phyloP scores from a whole-genome alignment of 2,113 vertebrate species.

The Calonectris borealis region DNA sequence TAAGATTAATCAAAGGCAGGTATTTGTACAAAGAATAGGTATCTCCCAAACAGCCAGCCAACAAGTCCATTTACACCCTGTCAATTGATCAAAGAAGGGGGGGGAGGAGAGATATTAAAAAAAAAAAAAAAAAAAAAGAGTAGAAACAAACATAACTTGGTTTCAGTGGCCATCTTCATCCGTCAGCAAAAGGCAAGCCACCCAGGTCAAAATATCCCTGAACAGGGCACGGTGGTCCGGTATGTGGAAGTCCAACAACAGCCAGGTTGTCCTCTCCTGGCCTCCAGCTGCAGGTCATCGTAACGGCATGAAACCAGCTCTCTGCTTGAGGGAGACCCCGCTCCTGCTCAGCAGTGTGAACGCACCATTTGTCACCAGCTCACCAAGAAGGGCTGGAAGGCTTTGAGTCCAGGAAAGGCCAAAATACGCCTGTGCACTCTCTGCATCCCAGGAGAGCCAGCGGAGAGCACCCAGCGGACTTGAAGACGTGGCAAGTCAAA shows the following conservation, averaged over 20 bases:
- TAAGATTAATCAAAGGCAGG: neutral
- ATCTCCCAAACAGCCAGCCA: neutral
- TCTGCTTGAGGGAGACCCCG: neutral
- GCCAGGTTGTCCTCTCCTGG: neutral
- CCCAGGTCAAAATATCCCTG: neutral
- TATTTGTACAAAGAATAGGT: neutral
- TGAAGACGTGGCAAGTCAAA: neutral
- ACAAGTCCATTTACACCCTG: neutral
- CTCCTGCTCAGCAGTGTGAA: neutral
- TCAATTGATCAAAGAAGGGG: neutral
- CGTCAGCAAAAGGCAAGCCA: neutral
- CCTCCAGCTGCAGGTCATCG: neutral
- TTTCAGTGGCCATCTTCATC: neutral
- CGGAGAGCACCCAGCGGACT: neutral
- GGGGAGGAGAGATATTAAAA: too few species aligned
- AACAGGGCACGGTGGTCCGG: neutral
- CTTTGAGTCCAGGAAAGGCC: neutral
- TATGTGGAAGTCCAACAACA: neutral
- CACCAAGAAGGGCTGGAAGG: neutral
- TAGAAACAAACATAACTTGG: neutral
- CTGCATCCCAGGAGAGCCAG: neutral
- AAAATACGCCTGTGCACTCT: neutral
- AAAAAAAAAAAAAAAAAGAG: too few species aligned
- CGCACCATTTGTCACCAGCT: neutral
- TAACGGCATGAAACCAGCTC: neutral